These are phyloP conservation scores for Copidosoma floridanum DNA, from an alignment of 1,140 invertebrate genomes.

Conservation along the genomic window DNA sequence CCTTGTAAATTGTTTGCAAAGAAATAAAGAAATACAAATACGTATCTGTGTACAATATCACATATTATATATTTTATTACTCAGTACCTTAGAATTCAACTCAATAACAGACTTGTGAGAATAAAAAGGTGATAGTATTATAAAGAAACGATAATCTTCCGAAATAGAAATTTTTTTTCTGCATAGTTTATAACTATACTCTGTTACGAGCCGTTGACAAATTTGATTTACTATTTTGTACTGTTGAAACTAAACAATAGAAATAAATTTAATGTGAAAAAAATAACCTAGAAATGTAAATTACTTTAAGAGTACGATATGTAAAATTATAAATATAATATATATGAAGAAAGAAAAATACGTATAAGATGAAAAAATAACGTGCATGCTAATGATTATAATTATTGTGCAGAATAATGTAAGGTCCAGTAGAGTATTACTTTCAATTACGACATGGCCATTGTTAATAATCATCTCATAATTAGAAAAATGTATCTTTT, in stretches of 20 bases:
- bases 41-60: not conserved
- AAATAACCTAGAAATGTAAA: not conserved
- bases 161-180: constrained; percentile 9
- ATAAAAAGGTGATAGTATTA: not conserved
- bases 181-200: constrained; percentile 4
- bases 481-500: constrained; percentile 10
- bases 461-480: constrained; percentile 17
- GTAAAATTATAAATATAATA: constrained; percentile 5
- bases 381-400: constrained; percentile 17
- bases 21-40: not conserved
- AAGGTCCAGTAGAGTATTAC: constrained; percentile 14
- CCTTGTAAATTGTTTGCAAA: not conserved
- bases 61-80: not conserved
- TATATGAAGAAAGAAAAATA: too few species aligned
- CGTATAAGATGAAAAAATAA: not conserved
- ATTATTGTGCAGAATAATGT: constrained; percentile 16
- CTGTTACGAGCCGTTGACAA: not conserved
- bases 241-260: constrained; percentile 6
- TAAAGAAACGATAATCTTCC: constrained; percentile 5
- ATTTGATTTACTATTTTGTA: constrained; percentile 17
- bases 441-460: constrained; percentile 5
- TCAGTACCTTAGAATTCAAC: constrained; percentile 9
- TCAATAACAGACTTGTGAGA: constrained; percentile 3
- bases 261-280: not conserved
- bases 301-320: not conserved